These are phyloP conservation scores for Chunga burmeisteri DNA, from an alignment of 2,113 vertebrate species.

Conservation along the genomic window DNA sequence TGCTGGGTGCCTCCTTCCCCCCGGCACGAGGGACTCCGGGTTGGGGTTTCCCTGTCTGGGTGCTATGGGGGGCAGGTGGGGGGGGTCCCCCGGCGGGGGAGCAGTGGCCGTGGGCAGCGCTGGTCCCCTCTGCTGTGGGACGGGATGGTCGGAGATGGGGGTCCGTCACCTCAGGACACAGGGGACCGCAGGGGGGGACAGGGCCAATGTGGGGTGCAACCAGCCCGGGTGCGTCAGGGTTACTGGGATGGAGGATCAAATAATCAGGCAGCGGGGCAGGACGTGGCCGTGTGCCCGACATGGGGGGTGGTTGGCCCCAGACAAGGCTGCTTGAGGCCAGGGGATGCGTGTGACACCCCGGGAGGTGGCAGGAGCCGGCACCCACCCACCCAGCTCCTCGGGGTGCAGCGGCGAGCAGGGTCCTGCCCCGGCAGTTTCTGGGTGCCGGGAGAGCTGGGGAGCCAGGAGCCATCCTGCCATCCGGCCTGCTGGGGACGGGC, in stretches of 20 bases:
- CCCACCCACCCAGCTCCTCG: neutral
- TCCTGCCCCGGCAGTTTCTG: neutral
- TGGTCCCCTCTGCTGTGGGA: neutral
- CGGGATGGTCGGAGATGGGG: fast-evolving
- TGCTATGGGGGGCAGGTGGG: too few relatives aligned
- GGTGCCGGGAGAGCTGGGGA: neutral
- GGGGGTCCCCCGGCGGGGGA: fast-evolving
- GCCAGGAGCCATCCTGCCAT: neutral
- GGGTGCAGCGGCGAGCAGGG: fast-evolving
- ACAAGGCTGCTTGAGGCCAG: too few relatives aligned
- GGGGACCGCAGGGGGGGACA: fast-evolving
- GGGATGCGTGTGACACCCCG: too few relatives aligned
- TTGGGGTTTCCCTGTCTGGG: neutral
- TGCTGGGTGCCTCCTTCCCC: neutral
- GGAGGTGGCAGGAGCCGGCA: neutral
- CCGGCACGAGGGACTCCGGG: fast-evolving
- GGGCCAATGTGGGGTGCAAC: neutral
- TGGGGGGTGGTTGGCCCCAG: neutral
- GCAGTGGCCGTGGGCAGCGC: neutral
- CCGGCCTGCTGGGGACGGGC: fast-evolving
- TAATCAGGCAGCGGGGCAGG: neutral
- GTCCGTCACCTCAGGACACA: neutral
- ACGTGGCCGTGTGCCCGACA: too few relatives aligned
- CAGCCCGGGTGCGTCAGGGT: fast-evolving
- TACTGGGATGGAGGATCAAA: neutral